Conservation (phyloP, 2,113 vertebrate species). For the Ptyas mucosa region DNA sequence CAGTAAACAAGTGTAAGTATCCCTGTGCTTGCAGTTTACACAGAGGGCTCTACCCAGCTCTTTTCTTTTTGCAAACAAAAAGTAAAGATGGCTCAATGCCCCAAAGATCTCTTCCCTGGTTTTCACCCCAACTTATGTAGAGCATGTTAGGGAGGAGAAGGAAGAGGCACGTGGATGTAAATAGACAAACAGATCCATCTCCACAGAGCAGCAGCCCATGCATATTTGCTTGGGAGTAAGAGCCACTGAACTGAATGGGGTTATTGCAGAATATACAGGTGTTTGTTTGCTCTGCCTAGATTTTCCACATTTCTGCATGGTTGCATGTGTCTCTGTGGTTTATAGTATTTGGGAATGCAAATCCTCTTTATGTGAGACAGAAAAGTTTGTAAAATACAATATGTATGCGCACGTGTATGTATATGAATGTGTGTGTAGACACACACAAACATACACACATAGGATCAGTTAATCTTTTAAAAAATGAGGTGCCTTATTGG, state of each 20-base stretch:
- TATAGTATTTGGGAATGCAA: neutral
- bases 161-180: neutral
- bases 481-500: neutral
- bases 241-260: neutral
- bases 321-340: neutral
- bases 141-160: neutral
- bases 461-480: neutral
- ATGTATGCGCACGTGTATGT: neutral
- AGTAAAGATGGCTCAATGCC: neutral
- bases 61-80: neutral
- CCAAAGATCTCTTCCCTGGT: neutral
- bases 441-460: no score
- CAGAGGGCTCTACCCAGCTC: neutral
- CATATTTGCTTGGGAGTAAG: neutral
- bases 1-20: neutral
- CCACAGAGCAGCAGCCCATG: neutral
- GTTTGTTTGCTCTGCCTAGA: neutral
- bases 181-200: neutral
- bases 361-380: neutral
- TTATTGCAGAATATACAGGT: neutral
- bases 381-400: neutral
- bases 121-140: neutral
- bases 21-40: neutral
- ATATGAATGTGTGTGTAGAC: no score
- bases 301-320: neutral